Percentiles rank a stretch among this genome's conserved stretches.
phyloP scores from a whole-genome alignment of 2,113 vertebrate genomes.

The Zosterops hypoxanthus region DNA sequence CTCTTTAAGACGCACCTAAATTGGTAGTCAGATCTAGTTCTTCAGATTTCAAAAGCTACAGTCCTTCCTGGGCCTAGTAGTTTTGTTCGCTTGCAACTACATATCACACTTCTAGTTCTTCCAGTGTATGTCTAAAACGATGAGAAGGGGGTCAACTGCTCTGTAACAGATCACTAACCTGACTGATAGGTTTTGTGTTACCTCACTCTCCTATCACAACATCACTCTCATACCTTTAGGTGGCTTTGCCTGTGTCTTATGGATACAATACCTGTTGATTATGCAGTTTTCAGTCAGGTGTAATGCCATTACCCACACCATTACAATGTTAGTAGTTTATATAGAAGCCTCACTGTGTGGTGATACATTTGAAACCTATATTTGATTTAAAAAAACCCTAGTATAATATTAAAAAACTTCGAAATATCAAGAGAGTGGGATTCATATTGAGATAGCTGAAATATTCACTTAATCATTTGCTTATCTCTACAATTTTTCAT shows the following conservation, averaged over 20 bases:
- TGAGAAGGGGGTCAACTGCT: background rate
- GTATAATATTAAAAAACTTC: background rate
- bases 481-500: background rate
- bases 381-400: background rate
- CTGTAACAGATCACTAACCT: background rate
- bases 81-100: background rate
- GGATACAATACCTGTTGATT: background rate
- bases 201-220: background rate
- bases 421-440: background rate
- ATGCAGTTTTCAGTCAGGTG: background rate
- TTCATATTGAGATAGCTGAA: background rate
- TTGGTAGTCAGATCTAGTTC: background rate
- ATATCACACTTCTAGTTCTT: background rate
- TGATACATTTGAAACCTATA: accelerated
- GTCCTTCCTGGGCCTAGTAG: background rate
- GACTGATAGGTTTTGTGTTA: background rate
- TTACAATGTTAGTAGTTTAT: background rate
- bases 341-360: background rate
- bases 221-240: background rate
- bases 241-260: background rate
- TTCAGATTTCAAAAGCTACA: background rate
- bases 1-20: background rate
- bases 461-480: background rate
- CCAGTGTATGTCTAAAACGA: background rate
- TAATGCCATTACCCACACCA: background rate